Base-by-base conservation (phyloP, 2,888 invertebrate species). In the Netelia melanura region DNA sequence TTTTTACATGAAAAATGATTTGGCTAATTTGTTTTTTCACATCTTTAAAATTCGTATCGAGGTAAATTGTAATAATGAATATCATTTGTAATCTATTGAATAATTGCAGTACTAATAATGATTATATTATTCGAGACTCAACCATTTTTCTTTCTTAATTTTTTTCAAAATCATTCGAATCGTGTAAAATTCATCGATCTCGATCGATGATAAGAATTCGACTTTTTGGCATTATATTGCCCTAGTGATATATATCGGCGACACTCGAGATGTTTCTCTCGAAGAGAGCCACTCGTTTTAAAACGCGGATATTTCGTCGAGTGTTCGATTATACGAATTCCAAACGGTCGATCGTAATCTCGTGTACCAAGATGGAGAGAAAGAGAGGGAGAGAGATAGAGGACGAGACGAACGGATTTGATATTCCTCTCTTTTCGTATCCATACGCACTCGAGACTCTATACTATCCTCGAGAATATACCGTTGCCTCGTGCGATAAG, bases 391-490 rank as follows among this genome's bases (percentile, higher is more conserved):
- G 43, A 38, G 43, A 14, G 65, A 25, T 21, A 23, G 71, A 64
- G 11, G 23, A 62, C 21, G 2, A 70, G 48, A 1, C 8, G 58
- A 21, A 72, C 25, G 25, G 67, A 21, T 58, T 70, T 70, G 76
- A 81, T 85, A 79, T 84, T 77, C 76, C 44, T 71, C 62, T 82
- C 52, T 54, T 83, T 85, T 67, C 72, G 84, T 81, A 68, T 84
- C 72, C 76, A 79, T 72, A 80, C 81, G 81, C 80, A 85, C 74
- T 79, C 68, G 72, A 86, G 85, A 83, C 86, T 83, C 87, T 87
- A 3, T 79, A 88, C 88, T 89, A 3, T 79, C 89, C 88, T 89
- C 88, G 79, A 68, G 81, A 81, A 71, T 78, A 78, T 81, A 81
- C 67, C 79, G 82, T 81, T 76, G 80, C 48, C 79, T 74, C 67